These are phyloP conservation scores for Helicoverpa zea DNA, from an alignment of 1,140 invertebrate genomes.

Conservation along the genomic window DNA sequence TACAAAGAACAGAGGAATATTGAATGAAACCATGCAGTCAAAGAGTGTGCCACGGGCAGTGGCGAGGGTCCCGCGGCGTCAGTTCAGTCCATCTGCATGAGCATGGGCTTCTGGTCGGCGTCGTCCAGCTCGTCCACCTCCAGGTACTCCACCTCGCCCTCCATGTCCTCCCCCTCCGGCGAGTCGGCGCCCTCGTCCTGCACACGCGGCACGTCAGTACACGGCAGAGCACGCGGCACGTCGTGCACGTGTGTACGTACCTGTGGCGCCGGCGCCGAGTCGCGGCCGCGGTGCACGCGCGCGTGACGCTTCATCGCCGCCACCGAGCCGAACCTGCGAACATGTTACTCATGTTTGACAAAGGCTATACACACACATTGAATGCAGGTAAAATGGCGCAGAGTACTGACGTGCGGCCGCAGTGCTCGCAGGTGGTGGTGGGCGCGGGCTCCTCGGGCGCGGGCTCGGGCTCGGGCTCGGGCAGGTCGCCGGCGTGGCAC, in stretches of 20 bases:
- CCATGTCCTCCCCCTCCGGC: conserved; percentile 56
- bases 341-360: background rate
- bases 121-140: conserved; percentile 75
- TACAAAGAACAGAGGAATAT: background rate
- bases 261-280: background rate
- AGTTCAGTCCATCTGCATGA: conserved; percentile 3
- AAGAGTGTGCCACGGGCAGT: too few relatives aligned
- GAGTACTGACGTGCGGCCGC: conserved; percentile 68
- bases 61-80: background rate
- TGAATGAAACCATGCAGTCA: too few relatives aligned
- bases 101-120: background rate
- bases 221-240: background rate
- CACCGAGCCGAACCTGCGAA: conserved; percentile 66
- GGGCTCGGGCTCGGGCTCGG: conserved; percentile 21
- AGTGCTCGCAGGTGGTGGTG: conserved; percentile 60
- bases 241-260: background rate
- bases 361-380: too few relatives aligned
- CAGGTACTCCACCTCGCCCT: conserved; percentile 73
- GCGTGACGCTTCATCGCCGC: conserved; percentile 78
- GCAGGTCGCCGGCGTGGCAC: conserved; percentile 61
- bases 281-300: conserved; percentile 68
- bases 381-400: background rate
- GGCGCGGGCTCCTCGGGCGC: conserved; percentile 11
- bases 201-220: background rate
- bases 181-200: conserved; percentile 60